Evolutionary conservation across 2,113 vertebrate species (phyloP), one percentile per base, ranked within the genome.

Genomic region (Agapornis roseicollis): DNA sequence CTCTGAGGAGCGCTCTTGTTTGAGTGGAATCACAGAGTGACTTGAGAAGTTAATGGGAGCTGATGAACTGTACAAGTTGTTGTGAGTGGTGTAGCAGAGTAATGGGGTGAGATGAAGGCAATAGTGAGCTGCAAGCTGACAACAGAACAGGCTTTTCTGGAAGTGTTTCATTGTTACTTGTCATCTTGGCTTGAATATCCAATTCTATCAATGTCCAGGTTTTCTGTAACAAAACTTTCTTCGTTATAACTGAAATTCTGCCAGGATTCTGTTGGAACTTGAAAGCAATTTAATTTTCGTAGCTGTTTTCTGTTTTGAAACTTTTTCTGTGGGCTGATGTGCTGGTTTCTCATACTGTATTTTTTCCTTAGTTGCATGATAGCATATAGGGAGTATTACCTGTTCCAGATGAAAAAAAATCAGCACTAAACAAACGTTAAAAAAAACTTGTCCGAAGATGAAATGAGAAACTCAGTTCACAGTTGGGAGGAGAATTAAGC

Each of bases 221-320:
- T 76, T 89, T 85, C 33, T 88, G 31, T 42, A 52, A 63, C 11
- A 61, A 35, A 87, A 33, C 11, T 46, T 44, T 24, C 23, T 77
- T 72, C 13, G 13, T 41, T 61, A 4, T 70, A 49, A 56, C 13
- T 12, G 22, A 77, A 18, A 47, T 81, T 79, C 10, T 84, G 42
- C 31, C 29, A 85, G 29, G 64, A 69, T 42, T 89, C 42, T 64
- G 23, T 47, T 79, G 42, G 44, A 87, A 41, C 24, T 69, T 5
- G 0, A 2, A 28, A 73, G 61, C 64, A 33, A 6, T 0, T 3
- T 12, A 0, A 1, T 61, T 86, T 85, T 60, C 18, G 10, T 20
- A 47, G 25, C 17, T 42, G 3, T 89, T 90, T 77, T 52, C 17
- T 64, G 9, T 42, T 78, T 72, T 72, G 39, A 65, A 81, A 31